phyloP scores from a whole-genome alignment of 2,113 vertebrate species.

The Bufo gargarizans region DNA sequence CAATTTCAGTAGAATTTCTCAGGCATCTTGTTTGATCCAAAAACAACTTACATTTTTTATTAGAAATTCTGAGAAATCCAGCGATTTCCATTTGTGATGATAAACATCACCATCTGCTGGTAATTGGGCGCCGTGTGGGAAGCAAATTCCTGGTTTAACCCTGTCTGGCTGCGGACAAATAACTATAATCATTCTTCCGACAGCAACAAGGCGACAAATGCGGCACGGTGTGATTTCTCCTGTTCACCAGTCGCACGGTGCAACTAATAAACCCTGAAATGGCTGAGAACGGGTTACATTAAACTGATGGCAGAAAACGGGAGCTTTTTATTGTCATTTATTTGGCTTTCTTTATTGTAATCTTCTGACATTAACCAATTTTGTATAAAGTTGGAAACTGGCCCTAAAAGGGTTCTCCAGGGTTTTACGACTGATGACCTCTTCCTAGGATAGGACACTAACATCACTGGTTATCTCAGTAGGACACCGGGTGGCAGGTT shows the following conservation, averaged over 20 bases:
- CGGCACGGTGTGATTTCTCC: background rate
- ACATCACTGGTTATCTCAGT: too few relatives aligned
- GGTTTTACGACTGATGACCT: too few relatives aligned
- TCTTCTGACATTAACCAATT: too few relatives aligned
- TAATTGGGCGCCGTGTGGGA: slow-evolving; percentile 7
- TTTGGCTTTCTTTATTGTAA: too few relatives aligned
- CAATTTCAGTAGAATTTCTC: background rate
- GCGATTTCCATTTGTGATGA: slow-evolving; percentile 27
- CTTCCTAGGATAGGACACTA: too few relatives aligned
- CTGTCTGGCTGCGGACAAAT: slow-evolving; percentile 1
- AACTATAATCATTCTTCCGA: slow-evolving; percentile 14
- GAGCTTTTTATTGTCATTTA: background rate
- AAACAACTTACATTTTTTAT: background rate
- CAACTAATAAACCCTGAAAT: background rate
- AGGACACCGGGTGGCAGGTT: too few relatives aligned
- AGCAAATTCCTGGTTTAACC: background rate
- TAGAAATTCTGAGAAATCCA: background rate
- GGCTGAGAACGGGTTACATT: too few relatives aligned
- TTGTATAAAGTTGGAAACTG: too few relatives aligned
- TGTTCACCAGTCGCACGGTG: background rate
- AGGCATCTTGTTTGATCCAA: background rate
- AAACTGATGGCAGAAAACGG: background rate
- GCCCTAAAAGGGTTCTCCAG: too few relatives aligned
- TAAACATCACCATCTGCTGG: slow-evolving; percentile 21
- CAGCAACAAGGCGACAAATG: slow-evolving; percentile 7